Evolutionary conservation across 2,888 invertebrate genomes (phyloP), one percentile per base, ranked within the genome.

Genomic region (Sinohyriopsis cumingii): DNA sequence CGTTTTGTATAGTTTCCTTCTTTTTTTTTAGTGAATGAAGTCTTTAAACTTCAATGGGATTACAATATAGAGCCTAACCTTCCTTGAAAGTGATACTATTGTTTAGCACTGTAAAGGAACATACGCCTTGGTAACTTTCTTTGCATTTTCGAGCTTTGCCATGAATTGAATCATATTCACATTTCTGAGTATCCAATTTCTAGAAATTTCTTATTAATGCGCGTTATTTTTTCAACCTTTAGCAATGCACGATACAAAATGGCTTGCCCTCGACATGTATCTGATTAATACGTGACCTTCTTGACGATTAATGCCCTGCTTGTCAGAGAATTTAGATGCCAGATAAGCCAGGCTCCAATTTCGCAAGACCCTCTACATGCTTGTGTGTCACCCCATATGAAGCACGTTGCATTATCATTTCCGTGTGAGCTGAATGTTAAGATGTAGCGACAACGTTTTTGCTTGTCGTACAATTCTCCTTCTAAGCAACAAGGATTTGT

Each of bases 391-490:
- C 68, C 68, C 68, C 70, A 71, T 28, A 73, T 1, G 24, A 65
- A 71, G 45, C 68, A 74, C 4, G 63, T 65, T 24, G 60, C 74
- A 59, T 68, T 66, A 12, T 59, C 33, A 59, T 71, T 45, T 54
- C 68, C 67, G 3, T 67, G 55, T 19, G 59, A 54, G 61, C 61
- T 69, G 12, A 74, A 68, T 9, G 72, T 65, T 12, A 75, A 54
- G 67, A 69, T 75, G 65, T 72, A 72, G 55, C 65, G 62, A 20
- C 33, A 64, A 18, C 67, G 62, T 56, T 67, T 69, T n/a, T 67
- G 33, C 61, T 74, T 74, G 67, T 77, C 74, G 63, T 74, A 68
- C 5, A 74, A 28, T 53, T 72, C 68, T 19, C 77, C 65, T 9
- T 74, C 70, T 18, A 62, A 24, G 45, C 59, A 33, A 59, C 69